Conservation (phyloP, 2,888 invertebrate species). For the Noctua janthina region DNA sequence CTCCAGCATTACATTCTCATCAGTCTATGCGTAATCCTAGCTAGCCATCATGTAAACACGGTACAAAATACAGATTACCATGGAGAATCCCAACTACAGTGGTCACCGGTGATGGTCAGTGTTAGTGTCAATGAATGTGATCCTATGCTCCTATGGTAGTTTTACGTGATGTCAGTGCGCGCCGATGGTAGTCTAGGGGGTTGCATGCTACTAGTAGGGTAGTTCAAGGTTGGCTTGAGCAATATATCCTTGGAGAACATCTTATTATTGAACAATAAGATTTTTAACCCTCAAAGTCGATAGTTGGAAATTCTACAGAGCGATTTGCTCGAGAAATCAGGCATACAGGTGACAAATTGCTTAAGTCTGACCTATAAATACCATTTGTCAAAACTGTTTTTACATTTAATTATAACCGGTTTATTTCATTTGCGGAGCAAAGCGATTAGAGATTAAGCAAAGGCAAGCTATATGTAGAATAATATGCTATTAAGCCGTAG, state of each 20-base stretch:
- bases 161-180: slow-evolving; percentile 61
- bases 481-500: neutral
- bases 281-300: neutral
- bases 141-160: slow-evolving; percentile 50
- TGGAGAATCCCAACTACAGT: slow-evolving; percentile 45
- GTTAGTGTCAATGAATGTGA: slow-evolving; percentile 69
- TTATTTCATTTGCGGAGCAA: neutral
- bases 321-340: neutral
- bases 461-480: neutral
- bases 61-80: slow-evolving; percentile 36
- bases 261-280: neutral
- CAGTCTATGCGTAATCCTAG: too few species aligned
- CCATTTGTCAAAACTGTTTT: slow-evolving; percentile 47
- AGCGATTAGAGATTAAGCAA: slow-evolving; percentile 11
- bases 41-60: slow-evolving; percentile 15
- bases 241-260: neutral
- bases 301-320: neutral
- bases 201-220: slow-evolving; percentile 53
- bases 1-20: neutral
- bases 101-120: slow-evolving; percentile 62
- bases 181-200: slow-evolving; percentile 52
- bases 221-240: slow-evolving; percentile 4
- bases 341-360: neutral
- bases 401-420: neutral
- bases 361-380: neutral